Conservation (phyloP, 92 coral and sea anemone genomes). For the Metridium senile region DNA sequence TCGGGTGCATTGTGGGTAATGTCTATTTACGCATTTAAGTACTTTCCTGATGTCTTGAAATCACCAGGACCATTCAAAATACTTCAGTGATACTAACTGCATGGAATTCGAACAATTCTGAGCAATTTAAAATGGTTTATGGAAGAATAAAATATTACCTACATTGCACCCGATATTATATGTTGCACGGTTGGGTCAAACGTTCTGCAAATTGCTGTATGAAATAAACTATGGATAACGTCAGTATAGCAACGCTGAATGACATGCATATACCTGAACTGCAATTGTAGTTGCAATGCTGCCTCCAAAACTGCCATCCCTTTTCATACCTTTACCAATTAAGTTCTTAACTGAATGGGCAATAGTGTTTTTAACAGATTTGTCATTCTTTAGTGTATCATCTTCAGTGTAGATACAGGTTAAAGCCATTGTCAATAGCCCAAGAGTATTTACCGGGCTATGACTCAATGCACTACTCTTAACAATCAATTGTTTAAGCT, state of each 20-base stretch:
- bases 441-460: not conserved
- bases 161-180: too few relatives aligned
- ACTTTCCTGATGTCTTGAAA: too few relatives aligned
- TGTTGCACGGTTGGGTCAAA: too few relatives aligned
- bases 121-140: too few relatives aligned
- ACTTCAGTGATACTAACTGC: too few relatives aligned
- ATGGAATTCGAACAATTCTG: too few relatives aligned
- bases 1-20: too few relatives aligned
- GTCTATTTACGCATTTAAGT: too few relatives aligned
- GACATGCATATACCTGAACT: conserved; percentile 18
- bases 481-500: not conserved
- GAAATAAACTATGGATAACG: too few relatives aligned
- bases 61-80: too few relatives aligned
- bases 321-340: not conserved
- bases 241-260: not conserved
- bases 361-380: conserved; percentile 1
- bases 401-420: conserved; percentile 42
- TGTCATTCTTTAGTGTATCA: conserved; percentile 3
- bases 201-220: too few relatives aligned
- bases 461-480: not conserved
- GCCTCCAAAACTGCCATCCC: conserved; percentile 36
- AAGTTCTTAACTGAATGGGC: not conserved
- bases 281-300: conserved; percentile 41
- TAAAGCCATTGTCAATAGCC: conserved; percentile 50
- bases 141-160: too few relatives aligned